These are phyloP conservation scores for Acromyrmex heyeri DNA, from an alignment of 1,140 invertebrate species.

Conservation along the genomic window DNA sequence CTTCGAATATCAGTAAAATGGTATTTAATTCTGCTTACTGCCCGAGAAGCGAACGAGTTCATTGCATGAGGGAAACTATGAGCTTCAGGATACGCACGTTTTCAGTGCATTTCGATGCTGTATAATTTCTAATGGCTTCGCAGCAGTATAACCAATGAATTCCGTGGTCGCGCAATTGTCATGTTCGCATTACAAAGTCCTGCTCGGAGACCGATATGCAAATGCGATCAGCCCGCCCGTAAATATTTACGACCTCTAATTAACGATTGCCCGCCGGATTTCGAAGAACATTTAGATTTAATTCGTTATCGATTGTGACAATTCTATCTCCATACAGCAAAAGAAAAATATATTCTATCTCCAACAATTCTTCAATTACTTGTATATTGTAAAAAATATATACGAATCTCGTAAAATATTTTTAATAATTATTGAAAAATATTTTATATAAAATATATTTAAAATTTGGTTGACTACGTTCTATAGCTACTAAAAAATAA, in stretches of 20 bases:
- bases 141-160: conserved; percentile 26
- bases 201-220: conserved; percentile 27
- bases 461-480: neutral
- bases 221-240: conserved; percentile 28
- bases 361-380: neutral
- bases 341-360: neutral
- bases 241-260: conserved; percentile 57
- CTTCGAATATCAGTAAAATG: conserved; percentile 52
- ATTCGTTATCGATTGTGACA: conserved; percentile 16
- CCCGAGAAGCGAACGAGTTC: neutral
- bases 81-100: conserved; percentile 17
- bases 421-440: neutral
- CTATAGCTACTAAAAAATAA: neutral
- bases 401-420: neutral
- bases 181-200: conserved; percentile 39
- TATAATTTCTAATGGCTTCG: conserved; percentile 55
- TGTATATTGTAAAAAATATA: neutral
- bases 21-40: conserved; percentile 26
- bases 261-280: conserved; percentile 35
- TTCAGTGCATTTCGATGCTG: conserved; percentile 23
- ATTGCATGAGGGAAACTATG: neutral
- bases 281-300: conserved; percentile 47
- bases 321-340: neutral
- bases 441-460: neutral
- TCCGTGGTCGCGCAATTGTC: conserved; percentile 16